These are phyloP conservation scores for Cylindroiulus punctatus DNA, from an alignment of 2,888 invertebrate species.

Conservation along the genomic window DNA sequence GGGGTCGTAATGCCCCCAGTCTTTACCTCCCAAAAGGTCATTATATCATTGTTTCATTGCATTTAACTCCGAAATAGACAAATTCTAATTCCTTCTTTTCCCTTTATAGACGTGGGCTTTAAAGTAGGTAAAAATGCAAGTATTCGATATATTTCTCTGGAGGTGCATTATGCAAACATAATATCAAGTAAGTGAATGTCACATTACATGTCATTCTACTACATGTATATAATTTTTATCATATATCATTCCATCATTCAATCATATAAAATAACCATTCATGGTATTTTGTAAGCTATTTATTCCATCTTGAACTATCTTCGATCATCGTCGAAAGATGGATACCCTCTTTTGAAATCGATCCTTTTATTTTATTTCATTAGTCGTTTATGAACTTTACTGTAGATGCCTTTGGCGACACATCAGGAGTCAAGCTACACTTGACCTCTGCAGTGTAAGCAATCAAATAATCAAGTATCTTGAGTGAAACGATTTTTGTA, in stretches of 20 bases:
- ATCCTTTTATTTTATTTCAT: neutral
- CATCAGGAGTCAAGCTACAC: slow-evolving; percentile 83
- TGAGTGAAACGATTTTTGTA: neutral
- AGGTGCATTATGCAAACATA: slow-evolving; percentile 84
- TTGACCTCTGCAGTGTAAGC: slow-evolving; percentile 79
- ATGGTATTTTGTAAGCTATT: too few species aligned
- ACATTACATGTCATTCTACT: too few species aligned
- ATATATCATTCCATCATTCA: too few species aligned
- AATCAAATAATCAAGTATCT: neutral
- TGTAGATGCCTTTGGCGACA: slow-evolving; percentile 79
- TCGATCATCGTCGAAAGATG: too few species aligned
- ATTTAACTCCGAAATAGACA: neutral
- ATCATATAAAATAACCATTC: too few species aligned
- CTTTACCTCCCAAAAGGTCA: slow-evolving; percentile 78
- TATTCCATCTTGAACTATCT: too few species aligned
- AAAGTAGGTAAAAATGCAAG: slow-evolving; percentile 84
- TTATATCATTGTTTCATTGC: neutral
- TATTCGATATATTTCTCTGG: slow-evolving; percentile 89
- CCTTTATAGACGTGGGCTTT: slow-evolving; percentile 79
- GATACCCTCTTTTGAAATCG: too few species aligned
- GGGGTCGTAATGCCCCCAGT: slow-evolving; percentile 90
- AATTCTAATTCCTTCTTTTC: slow-evolving; percentile 7
- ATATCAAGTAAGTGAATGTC: too few species aligned
- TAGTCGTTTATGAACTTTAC: neutral
- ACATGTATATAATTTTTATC: too few species aligned